Base-by-base conservation (phyloP, 1,140 invertebrate genomes). In the Diploscapter pachys region DNA sequence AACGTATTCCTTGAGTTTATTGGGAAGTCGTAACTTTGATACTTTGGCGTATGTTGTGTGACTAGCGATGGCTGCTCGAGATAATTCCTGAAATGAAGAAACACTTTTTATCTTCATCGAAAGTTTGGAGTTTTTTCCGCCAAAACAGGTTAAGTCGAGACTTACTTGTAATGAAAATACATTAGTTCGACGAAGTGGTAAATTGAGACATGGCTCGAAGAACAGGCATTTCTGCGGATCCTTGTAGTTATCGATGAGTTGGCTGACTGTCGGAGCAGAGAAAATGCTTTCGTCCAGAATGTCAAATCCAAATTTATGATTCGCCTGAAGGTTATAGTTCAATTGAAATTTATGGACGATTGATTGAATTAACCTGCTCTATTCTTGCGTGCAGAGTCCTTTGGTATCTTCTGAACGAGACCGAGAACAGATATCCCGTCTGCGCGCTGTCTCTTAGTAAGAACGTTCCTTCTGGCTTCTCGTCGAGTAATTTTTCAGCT, bases 341-440 rank as follows among this genome's bases (percentile, higher is more conserved):
- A n/a, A 71, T 4, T 13, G 50, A 4, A 66, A 57, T 6, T 31
- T 31, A 31, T 31, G 31, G 31, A 31, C 31, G 31, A 31, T 31
- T 8, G 6, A n/a, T n/a, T 66, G 4, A 66, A n/a, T 6, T 95
- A 91, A 93, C 95, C 86, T 98, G 95, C 87, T 98, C 95, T 76
- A 98, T 95, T 78, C 95, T 89, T 5, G 95, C 95, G 87, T 98
- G 95, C 55, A 98, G 89, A 5, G 95, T 96, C 51, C 95, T 90
- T 4, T 91, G 92, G 86, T 96, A 98, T 80, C 96, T 93, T 52
- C 95, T 90, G 52, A 81, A 81, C 4, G 77, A 96, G 63, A 98
- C 95, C 50, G 93, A 96, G 88, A 98, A 98, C 55, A 98, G 88
- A 88, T 95, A 97, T 86, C 98, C 95, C 85, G 97, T 94, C 87